Percentiles rank a stretch among this genome's conserved stretches.
Conservation (phyloP, 2,113 vertebrate genomes). For the Nettapus auritus region DNA sequence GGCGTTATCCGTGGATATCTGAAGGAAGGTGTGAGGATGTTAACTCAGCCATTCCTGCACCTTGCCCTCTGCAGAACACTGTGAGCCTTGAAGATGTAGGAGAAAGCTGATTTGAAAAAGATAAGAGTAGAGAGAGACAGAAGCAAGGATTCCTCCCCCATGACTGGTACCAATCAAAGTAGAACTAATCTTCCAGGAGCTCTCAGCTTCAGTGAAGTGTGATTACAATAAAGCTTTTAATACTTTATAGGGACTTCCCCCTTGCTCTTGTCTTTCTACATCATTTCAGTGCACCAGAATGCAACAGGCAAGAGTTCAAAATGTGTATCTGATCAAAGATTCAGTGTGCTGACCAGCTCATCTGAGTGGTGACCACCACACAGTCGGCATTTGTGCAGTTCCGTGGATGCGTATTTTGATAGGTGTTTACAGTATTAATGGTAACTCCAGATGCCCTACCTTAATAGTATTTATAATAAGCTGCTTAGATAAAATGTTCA, state of each 20-base stretch:
- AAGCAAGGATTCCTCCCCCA: background rate
- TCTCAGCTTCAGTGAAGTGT: background rate
- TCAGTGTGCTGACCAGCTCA: background rate
- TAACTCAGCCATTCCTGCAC: background rate
- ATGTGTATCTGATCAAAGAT: background rate
- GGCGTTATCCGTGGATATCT: background rate
- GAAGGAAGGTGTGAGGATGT: background rate
- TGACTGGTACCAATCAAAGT: background rate
- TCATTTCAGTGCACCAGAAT: background rate
- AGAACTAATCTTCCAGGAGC: background rate
- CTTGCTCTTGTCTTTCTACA: accelerated
- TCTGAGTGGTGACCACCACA: background rate
- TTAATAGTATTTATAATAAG: background rate
- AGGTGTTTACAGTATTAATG: background rate
- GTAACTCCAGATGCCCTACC: background rate
- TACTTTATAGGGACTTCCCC: background rate
- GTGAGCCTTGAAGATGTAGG: background rate
- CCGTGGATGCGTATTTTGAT: background rate
- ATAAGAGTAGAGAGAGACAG: background rate
- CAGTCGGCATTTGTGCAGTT: background rate
- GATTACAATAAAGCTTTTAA: background rate
- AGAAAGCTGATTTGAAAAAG: background rate
- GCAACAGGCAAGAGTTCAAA: background rate
- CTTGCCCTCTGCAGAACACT: background rate
- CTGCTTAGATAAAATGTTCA: background rate